Evolutionary conservation across 2,888 invertebrate genomes (phyloP), one percentile per base, ranked within the genome.

Genomic region (Dynastes tityus): DNA sequence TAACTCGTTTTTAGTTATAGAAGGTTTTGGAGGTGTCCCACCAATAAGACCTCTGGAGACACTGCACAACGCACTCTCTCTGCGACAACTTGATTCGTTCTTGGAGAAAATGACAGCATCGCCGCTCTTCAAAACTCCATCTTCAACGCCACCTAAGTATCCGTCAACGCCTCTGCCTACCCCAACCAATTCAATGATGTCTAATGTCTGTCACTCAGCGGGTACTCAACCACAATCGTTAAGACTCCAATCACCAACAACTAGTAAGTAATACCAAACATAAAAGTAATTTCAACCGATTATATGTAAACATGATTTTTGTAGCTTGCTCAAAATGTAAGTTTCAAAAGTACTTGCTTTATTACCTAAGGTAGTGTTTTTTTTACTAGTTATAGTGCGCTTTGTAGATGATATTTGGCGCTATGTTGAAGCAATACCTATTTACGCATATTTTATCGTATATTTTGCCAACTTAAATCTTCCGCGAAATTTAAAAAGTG

Each of bases 11-110:
- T 81, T 91, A 91, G 95, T 94, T 76, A 91, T 95, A 87, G 95
- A 95, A 89, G 96, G 96, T 49, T 96, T 96, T 89, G 96, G 96
- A 80, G 96, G 96, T 78, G 98, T 98, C 82, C 99, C 99, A 37
- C 96, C 98, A 1, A 97, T 99, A 84, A 94, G 98, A 49, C 98
- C 98, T 1, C 90, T 99, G 88, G 99, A 99, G 91, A 99, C 99
- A 3, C 91, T 99, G 80, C 99, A 99, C 91, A 99, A 99, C 90
- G 97, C 98, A 68, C 90, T 99, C 83, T 98, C 98, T 71, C 91
- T 98, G 86, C 93, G 95, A 63, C 97, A 98, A 88, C 90, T 99
- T 85, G 98, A 98, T 88, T 91, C 90, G 64, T 99, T 98, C 89
- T 90, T 99, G 88, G 96, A 96, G 85, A 93, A 94, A 84, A 96